These are phyloP conservation scores for Nephrocerus scutellatus DNA, from an alignment of 2,888 invertebrate species.

Conservation along the genomic window DNA sequence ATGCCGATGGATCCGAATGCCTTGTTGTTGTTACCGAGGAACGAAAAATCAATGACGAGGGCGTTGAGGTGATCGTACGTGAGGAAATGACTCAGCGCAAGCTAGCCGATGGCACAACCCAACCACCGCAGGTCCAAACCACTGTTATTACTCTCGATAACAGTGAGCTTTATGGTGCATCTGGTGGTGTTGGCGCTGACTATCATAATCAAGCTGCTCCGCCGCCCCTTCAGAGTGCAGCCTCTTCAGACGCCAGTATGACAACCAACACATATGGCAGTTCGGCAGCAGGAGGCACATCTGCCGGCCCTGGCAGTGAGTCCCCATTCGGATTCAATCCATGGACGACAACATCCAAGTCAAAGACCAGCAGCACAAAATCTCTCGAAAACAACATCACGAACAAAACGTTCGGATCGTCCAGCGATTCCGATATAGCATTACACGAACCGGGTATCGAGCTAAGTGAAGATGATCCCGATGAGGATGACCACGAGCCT, in stretches of 20 bases:
- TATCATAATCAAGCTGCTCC: too few relatives aligned
- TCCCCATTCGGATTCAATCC: constrained; percentile 19
- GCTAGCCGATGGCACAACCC: constrained; percentile 7
- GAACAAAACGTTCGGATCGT: constrained; percentile 53
- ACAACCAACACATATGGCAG: background rate
- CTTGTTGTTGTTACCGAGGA: constrained; percentile 13
- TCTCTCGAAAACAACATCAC: constrained; percentile 20
- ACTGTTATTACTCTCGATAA: constrained; percentile 4
- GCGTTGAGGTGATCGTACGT: constrained; percentile 4
- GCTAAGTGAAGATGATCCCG: constrained; percentile 56
- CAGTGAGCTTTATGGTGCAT: background rate
- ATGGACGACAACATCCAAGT: constrained; percentile 15
- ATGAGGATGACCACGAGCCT: too few relatives aligned
- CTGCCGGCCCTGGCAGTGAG: constrained; percentile 9
- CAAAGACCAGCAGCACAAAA: constrained; percentile 19
- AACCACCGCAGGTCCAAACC: constrained; percentile 5
- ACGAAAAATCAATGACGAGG: constrained; percentile 3
- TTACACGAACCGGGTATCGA: constrained; percentile 58
- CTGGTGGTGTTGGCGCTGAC: background rate
- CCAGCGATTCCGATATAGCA: constrained; percentile 59
- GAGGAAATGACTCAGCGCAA: constrained; percentile 8
- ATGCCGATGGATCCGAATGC: constrained; percentile 13
- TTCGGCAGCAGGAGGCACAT: background rate
- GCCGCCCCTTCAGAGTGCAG: background rate
- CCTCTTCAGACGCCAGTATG: background rate